Conservation (phyloP, 2,797 vertebrate genomes). For the Neostethus bicornis region DNA sequence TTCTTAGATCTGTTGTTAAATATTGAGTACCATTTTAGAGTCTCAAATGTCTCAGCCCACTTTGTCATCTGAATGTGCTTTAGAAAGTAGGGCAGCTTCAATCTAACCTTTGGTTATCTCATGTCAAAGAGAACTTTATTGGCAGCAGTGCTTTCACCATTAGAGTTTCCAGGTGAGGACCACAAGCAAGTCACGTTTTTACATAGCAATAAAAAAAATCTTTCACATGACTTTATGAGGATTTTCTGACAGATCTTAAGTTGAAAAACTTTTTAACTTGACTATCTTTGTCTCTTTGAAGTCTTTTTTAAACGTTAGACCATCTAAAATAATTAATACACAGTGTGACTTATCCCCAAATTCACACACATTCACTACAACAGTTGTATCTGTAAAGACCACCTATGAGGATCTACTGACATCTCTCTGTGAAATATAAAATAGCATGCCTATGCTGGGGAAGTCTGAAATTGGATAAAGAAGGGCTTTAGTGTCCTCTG, state of each 20-base stretch:
- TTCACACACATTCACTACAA: background rate
- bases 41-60: background rate
- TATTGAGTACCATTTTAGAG: constrained; percentile 4
- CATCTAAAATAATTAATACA: constrained; percentile 1
- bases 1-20: too few species aligned
- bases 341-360: constrained; percentile 8
- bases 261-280: too few species aligned
- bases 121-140: constrained; percentile 22
- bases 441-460: constrained; percentile 32
- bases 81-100: constrained; percentile 47
- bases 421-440: constrained; percentile 46
- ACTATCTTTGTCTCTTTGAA: too few species aligned
- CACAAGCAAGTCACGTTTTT: constrained; percentile 9
- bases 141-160: constrained; percentile 5
- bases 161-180: background rate
- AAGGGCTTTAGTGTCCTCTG: constrained; percentile 32
- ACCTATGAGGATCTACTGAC: constrained; percentile 43
- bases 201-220: constrained; percentile 4
- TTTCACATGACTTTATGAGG: background rate
- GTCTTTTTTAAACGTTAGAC: background rate
- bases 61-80: constrained; percentile 24
- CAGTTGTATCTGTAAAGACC: background rate
- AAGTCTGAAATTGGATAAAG: constrained; percentile 16
- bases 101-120: constrained; percentile 25
- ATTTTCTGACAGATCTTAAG: background rate